Percentiles rank a stretch among this genome's conserved stretches.
These are phyloP conservation scores for Amblyornis subalaris DNA, from an alignment of 2,113 vertebrate species.

Conservation along the genomic window DNA sequence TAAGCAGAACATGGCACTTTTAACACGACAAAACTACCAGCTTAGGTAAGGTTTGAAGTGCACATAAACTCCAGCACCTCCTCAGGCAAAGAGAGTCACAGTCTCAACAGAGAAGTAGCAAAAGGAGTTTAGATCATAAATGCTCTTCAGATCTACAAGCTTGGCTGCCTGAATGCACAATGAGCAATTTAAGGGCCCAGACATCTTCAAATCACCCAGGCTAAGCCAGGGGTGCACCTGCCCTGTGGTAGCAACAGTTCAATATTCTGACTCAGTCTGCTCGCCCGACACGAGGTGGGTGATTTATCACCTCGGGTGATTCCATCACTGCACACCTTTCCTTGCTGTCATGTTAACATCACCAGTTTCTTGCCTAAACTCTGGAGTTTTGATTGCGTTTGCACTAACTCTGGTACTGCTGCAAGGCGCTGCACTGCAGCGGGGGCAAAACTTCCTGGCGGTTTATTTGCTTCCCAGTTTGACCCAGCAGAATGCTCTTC, in stretches of 20 bases:
- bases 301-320: neutral
- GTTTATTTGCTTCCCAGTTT: neutral
- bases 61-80: conserved; percentile 31
- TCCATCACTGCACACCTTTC: neutral
- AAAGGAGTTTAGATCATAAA: conserved; percentile 46
- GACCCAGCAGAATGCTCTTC: neutral
- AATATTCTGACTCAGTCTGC: neutral
- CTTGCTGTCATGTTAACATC: neutral
- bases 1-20: conserved; percentile 37
- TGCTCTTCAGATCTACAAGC: conserved; percentile 12
- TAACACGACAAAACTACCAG: conserved; percentile 27
- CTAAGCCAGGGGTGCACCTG: neutral
- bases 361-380: neutral
- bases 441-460: neutral
- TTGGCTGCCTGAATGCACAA: conserved; percentile 34
- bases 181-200: neutral
- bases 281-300: neutral
- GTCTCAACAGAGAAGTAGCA: neutral
- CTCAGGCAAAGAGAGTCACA: conserved; percentile 32
- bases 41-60: conserved; percentile 25
- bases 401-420: neutral
- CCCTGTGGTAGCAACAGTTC: neutral
- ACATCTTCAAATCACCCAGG: neutral
- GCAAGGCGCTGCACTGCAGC: neutral
- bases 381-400: neutral